These are phyloP conservation scores for Dreissena polymorpha DNA, from an alignment of 1,140 invertebrate species.

Conservation along the genomic window DNA sequence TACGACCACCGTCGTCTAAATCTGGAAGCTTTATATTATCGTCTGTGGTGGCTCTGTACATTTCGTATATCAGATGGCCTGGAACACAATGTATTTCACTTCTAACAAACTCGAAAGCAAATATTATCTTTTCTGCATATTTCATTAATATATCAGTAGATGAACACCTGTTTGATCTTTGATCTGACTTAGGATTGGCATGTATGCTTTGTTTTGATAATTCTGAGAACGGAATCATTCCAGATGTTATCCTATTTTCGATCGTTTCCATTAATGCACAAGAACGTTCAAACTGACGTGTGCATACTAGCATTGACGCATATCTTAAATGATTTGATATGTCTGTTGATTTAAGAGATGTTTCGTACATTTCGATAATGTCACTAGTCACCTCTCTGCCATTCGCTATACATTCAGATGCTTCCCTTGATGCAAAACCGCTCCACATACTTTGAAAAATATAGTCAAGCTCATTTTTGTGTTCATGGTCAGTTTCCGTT, in stretches of 20 bases:
- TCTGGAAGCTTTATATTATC: not conserved
- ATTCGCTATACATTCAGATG: no score
- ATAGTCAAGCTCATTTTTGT: no score
- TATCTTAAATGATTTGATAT: no score
- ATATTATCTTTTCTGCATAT: not conserved
- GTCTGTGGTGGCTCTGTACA: not conserved
- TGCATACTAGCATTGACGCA: no score
- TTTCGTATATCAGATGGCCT: not conserved
- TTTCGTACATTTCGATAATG: no score
- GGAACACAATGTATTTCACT: not conserved
- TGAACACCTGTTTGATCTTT: not conserved
- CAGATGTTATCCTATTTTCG: not conserved
- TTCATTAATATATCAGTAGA: not conserved
- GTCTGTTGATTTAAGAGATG: no score
- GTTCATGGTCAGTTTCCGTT: no score
- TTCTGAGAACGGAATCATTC: not conserved
- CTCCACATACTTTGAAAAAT: no score
- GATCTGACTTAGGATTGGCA: not conserved
- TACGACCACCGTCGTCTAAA: not conserved
- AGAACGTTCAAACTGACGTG: no score
- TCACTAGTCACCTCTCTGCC: no score
- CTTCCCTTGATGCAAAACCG: no score
- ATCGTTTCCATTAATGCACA: no score
- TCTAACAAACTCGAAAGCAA: not conserved
- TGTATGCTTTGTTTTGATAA: not conserved